Conservation (phyloP, 2,888 invertebrate species). For the Ellobium chinense region DNA sequence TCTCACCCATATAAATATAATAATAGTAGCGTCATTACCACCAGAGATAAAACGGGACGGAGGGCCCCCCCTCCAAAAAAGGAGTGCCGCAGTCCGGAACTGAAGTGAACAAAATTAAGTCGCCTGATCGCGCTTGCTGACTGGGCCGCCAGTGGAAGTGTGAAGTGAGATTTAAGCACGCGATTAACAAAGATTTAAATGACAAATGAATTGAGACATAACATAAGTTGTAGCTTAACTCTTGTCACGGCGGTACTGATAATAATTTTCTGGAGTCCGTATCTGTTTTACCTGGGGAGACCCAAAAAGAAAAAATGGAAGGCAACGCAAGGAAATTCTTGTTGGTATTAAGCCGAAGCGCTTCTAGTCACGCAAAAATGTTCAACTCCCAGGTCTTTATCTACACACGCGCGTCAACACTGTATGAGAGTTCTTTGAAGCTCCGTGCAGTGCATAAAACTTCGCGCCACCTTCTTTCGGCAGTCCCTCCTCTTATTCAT, state of each 20-base stretch:
- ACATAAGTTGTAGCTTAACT: neutral
- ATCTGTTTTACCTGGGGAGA: neutral
- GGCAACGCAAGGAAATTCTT: neutral
- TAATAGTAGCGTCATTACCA: constrained; percentile 6
- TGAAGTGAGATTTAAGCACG: neutral
- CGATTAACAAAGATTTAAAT: neutral
- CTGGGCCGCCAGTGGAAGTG: neutral
- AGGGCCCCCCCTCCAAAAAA: neutral
- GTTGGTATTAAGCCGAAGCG: too few species aligned
- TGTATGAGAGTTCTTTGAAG: neutral
- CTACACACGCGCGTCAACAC: too few species aligned
- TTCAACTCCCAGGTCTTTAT: too few species aligned
- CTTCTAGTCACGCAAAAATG: neutral
- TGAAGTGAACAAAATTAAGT: constrained; percentile 1
- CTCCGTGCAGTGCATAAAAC: neutral
- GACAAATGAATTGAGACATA: neutral
- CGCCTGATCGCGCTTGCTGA: neutral
- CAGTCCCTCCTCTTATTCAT: too few species aligned
- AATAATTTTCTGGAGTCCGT: neutral
- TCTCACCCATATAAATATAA: neutral
- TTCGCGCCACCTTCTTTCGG: too few species aligned
- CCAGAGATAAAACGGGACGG: neutral
- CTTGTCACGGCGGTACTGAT: neutral
- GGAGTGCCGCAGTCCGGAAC: constrained; percentile 14
- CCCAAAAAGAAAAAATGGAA: too few species aligned